Evolutionary conservation across 2,888 invertebrate genomes (phyloP), one percentile per base, ranked within the genome.

Genomic region (Temnothorax unifasciatus): DNA sequence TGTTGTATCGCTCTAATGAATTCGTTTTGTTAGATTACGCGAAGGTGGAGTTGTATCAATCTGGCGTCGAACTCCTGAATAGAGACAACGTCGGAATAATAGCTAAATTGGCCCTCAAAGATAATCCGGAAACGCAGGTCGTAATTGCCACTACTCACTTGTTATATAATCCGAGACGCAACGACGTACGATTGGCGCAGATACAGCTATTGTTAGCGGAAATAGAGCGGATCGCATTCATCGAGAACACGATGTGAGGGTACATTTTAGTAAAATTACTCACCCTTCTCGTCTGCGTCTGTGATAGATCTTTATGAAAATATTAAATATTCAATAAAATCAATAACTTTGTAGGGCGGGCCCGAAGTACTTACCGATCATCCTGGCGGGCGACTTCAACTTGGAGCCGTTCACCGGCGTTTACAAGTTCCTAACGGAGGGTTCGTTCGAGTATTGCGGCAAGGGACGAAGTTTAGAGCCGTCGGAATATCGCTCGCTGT

Each of bases 351-450:
- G 18, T 71, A 94, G 94, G 73, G 85, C 85, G 8, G 93, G 93
- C 9, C 93, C 95, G 0, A 94, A 95, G 5, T 97, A 98, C 93
- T 94, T 97, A 57, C 99, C 99, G 0, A 96, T 98, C 6, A 97
- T 99, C 85, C 90, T 99, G 85, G 97, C 98, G 5, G 99, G 99
- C 0, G 99, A 99, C 95, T 97, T 99, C 86, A 99, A 99, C 95
- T 96, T 98, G 2, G 95, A 96, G 82, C 98, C 98, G 0, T 94
- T 96, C 63, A 97, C 98, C 59, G 96, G 96, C 2, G 96, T 98
- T 0, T 97, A 97, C 91, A 95, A 96, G 81, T 96, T 98, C 66
- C 94, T 99, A 71, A 96, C 96, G 0, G 95, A 95, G 38, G 98
- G 98, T 21, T 92, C 93, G 66, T 95, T 98, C 90, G 94, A 94